Evolutionary conservation across 2,797 vertebrate species (phyloP), one percentile per base, ranked within the genome.

Genomic region (Enteromius trimaculatus): DNA sequence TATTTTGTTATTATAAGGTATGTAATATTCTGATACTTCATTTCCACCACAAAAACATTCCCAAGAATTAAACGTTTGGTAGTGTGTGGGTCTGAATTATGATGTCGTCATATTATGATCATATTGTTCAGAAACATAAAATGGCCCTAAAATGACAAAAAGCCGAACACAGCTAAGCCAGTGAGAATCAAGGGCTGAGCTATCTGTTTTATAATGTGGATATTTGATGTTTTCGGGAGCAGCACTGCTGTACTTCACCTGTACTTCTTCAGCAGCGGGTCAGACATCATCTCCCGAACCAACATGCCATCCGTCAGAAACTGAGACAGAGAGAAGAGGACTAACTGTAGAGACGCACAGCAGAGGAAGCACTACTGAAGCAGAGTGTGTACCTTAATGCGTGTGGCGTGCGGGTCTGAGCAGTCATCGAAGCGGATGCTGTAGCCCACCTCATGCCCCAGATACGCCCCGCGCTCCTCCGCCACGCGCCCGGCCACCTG

Each of bases 291-390:
- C 92, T 99, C 98, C 84, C 98, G 95, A 77, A 99, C 96, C 89
- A 99, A 92, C 97, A 99, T 99, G 39, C 98, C 98, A 91, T 99
- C 98, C 49, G 98, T 99, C 23, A 99, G 92, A 92, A 99, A 99
- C 98, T 99, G 90, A 86, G 70, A 26, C 60, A 83, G n/a, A 90
- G 39, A 84, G 42, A 49, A n/a, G 55, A 85, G 44, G 13, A 42
- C n/a, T 51, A 5, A 21, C 13, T 17, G 23, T 6, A 31, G 29
- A 64, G 60, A 31, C 10, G 0, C 2, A 8, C 10, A 37, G 0
- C 16, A 44, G 39, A 60, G 13, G 5, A 5, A 16, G 6, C 19
- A n/a, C 26, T 7, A 9, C 16, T 4, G 26, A 42, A 14, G 4
- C 2, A n/a, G 1, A 1, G 11, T 19, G 3, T 2, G 1, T 91